These are phyloP conservation scores for Nesometra sesokonis DNA, from an alignment of 35 echinoderm and acorn worm species.

Conservation along the genomic window DNA sequence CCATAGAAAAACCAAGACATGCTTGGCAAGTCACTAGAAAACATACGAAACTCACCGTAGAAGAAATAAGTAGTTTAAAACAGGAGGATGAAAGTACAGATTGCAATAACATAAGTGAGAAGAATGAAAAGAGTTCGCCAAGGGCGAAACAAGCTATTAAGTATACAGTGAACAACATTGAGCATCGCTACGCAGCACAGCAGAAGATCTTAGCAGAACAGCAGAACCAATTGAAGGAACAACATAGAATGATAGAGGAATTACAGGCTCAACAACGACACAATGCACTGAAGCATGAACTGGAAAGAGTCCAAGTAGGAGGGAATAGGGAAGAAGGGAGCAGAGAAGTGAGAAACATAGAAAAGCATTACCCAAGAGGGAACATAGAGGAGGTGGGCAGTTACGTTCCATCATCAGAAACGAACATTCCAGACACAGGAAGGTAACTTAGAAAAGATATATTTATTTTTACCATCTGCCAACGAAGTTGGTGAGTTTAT, in stretches of 20 bases:
- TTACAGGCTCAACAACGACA: constrained; percentile 57
- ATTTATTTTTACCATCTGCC: background rate
- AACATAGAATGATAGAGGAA: constrained; percentile 69
- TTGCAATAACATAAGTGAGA: constrained; percentile 11
- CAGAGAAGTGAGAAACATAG: no score
- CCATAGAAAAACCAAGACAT: constrained; percentile 61
- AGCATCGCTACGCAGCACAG: constrained; percentile 75
- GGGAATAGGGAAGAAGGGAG: no score
- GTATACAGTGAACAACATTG: constrained; percentile 44
- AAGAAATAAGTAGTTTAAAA: constrained; percentile 50
- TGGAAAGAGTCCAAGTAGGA: constrained; percentile 6
- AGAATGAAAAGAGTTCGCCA: background rate
- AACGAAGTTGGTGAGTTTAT: no score
- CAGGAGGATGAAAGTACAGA: constrained; percentile 2
- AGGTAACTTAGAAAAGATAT: background rate
- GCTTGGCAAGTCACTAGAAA: constrained; percentile 96
- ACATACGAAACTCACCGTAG: constrained; percentile 63
- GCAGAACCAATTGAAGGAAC: constrained; percentile 71
- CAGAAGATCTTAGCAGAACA: constrained; percentile 79
- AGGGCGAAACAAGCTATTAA: background rate
- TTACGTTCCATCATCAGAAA: no score
- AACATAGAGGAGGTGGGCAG: no score
- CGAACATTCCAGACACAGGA: background rate
- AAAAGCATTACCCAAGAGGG: no score
- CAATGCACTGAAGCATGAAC: constrained; percentile 43